phyloP scores from a whole-genome alignment of 2,888 invertebrate genomes.

The Caenorhabditis sp. region DNA sequence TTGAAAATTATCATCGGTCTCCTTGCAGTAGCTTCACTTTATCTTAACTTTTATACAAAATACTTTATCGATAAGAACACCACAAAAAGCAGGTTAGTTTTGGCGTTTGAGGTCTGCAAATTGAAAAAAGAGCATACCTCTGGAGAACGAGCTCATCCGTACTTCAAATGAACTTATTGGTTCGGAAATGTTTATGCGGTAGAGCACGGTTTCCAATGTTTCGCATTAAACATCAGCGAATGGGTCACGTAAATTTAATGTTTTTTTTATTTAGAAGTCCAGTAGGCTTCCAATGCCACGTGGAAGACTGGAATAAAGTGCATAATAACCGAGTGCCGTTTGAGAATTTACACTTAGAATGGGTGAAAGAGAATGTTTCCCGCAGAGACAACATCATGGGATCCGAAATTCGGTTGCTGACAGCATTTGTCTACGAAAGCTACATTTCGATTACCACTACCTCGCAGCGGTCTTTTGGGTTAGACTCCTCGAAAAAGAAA shows the following conservation, averaged over 20 bases:
- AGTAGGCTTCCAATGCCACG: conserved; percentile 8
- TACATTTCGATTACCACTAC: conserved; percentile 32
- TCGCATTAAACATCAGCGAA: too few species aligned
- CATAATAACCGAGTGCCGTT: conserved; percentile 1
- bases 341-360: conserved; percentile 20
- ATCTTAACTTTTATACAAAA: not conserved
- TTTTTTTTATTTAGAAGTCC: too few species aligned
- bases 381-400: conserved; percentile 36
- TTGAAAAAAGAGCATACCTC: too few species aligned
- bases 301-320: conserved; percentile 32
- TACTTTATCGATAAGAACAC: too few species aligned
- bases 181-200: too few species aligned
- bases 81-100: too few species aligned
- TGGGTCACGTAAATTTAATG: too few species aligned
- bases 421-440: conserved; percentile 27
- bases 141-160: too few species aligned
- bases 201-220: too few species aligned
- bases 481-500: not conserved
- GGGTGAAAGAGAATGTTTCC: conserved; percentile 30
- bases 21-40: not conserved
- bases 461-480: conserved; percentile 32
- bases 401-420: conserved; percentile 27
- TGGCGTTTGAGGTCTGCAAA: too few species aligned
- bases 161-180: too few species aligned
- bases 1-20: not conserved